phyloP scores from a whole-genome alignment of 2,888 invertebrate species.

The Brachyptera risi region DNA sequence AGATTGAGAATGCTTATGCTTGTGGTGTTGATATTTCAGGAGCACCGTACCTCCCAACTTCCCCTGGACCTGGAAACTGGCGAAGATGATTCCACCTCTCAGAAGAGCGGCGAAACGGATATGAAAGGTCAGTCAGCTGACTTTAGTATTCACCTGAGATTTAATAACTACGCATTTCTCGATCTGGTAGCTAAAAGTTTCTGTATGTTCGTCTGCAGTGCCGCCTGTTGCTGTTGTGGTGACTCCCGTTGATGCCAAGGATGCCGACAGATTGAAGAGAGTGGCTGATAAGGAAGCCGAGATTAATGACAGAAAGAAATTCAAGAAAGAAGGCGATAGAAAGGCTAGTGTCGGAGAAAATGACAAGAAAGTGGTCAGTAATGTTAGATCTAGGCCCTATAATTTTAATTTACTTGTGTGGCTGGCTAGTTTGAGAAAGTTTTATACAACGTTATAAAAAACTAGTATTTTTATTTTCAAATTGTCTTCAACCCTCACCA shows the following conservation, averaged over 20 bases:
- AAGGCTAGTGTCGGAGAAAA: conserved; percentile 22
- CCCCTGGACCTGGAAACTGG: conserved; percentile 76
- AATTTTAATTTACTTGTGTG: no score
- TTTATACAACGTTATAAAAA: no score
- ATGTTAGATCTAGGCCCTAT: no score
- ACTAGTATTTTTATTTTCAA: no score
- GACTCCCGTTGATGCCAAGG: conserved; percentile 39
- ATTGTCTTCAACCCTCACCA: no score
- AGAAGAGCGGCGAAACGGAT: conserved; percentile 79
- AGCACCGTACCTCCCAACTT: conserved; percentile 85
- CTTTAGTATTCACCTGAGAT: no score
- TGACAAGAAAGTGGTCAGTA: conserved; percentile 43
- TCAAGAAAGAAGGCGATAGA: conserved; percentile 43
- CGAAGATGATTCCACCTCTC: conserved; percentile 80
- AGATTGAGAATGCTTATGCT: no score
- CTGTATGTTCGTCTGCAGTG: not conserved
- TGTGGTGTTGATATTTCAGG: conserved; percentile 60
- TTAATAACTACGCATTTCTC: not conserved
- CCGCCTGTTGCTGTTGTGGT: conserved; percentile 37
- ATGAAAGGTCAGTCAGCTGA: conserved; percentile 64
- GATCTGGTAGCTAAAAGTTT: not conserved
- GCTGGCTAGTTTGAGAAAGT: no score
- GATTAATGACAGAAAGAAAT: conserved; percentile 44
- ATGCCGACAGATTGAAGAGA: conserved; percentile 44
- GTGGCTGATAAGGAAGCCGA: conserved; percentile 45